These are phyloP conservation scores for Oreohelix idahoensis DNA, from an alignment of 1,140 invertebrate species.

Conservation along the genomic window DNA sequence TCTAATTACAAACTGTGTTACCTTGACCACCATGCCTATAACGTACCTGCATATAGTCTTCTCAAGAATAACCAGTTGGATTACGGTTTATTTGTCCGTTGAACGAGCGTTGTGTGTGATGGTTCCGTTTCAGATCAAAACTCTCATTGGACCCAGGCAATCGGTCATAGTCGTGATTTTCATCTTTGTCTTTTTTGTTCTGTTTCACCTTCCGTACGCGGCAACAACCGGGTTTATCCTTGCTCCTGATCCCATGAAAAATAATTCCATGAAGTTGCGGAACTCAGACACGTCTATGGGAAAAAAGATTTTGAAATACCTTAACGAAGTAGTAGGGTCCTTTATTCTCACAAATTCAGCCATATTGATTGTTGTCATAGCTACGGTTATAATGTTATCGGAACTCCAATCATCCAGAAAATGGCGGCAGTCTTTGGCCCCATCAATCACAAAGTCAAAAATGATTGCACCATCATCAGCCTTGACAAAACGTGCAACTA, in stretches of 20 bases:
- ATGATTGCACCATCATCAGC: background rate
- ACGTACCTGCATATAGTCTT: background rate
- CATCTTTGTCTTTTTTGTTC: background rate
- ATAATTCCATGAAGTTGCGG: background rate
- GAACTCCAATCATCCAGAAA: background rate
- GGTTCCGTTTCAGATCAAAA: slow-evolving; percentile 7
- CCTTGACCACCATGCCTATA: background rate
- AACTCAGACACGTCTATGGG: background rate
- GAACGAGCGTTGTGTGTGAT: slow-evolving; percentile 14
- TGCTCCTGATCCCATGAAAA: background rate
- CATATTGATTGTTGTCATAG: slow-evolving; percentile 18
- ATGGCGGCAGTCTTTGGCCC: background rate
- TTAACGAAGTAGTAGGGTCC: background rate
- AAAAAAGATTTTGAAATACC: background rate
- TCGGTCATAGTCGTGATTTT: background rate
- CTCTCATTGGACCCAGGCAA: background rate
- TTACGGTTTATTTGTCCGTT: slow-evolving; percentile 15
- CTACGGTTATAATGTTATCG: slow-evolving; percentile 4
- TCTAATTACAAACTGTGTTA: background rate
- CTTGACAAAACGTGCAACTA: background rate
- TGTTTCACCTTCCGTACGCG: slow-evolving; percentile 1
- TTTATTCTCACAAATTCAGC: background rate
- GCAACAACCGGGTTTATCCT: background rate
- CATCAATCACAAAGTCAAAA: background rate
- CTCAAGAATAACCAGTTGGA: slow-evolving; percentile 1